Base-by-base conservation (phyloP, 2,888 invertebrate genomes). In the Leptinotarsa rubiginosa region DNA sequence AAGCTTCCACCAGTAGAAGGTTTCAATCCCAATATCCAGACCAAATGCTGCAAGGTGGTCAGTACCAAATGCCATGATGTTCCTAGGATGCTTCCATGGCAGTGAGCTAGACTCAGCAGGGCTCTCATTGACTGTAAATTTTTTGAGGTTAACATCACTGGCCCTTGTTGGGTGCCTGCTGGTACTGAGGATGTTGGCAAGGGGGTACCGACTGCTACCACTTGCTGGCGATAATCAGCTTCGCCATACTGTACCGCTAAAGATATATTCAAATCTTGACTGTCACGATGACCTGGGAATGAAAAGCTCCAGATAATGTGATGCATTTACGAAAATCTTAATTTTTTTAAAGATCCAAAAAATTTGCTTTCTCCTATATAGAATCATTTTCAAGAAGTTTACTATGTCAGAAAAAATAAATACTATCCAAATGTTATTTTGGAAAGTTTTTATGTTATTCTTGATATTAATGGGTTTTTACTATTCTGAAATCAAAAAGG, bases 41-140 rank as follows among this genome's bases (percentile, higher is more conserved):
- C 96, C 87, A 95, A 88, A 86, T 95, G 95, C 84, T 98, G 98
- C 47, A 99, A 89, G 0, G 98, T 98, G 12, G 98, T 97, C 47
- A 99, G 91, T 0, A 99, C 96, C 59, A 98, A 92, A 86, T 98
- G 94, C 99, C 99, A 99, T 0, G 98, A 96, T 68, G 96, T 94
- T 67, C 96, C 97, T 76, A 99, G 90, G 78, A 96, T 93, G 82
- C 94, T 94, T 0, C 98, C 98, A 87, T 98, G 97, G 77, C 96
- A 93, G 85, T 97, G 96, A 0, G 98, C 97, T 69, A 98, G 90
- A 83, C 93, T 92, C 65, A 99, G 90, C 67, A 99, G 89, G 0
- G 98, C 95, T 78, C 97, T 91, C 95, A 99, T 98, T 47, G 98
- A 97, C 83, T 98, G 97, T 73, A 99, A 91, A 91, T 99, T 99